Evolutionary conservation across 2,888 invertebrate genomes (phyloP), one percentile per base, ranked within the genome.

Genomic region (Ennomos quercinarius): DNA sequence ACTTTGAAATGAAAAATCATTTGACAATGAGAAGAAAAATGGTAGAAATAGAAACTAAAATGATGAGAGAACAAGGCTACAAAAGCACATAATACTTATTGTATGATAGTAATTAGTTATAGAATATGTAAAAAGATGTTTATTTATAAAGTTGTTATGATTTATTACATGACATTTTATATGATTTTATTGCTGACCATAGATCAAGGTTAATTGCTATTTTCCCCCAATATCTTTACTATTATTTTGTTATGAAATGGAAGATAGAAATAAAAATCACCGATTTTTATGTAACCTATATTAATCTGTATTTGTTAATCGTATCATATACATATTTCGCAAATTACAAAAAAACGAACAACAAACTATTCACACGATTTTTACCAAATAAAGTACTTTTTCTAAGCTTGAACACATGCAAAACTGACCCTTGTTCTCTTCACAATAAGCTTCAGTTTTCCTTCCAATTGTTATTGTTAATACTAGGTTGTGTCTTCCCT

Each of bases 1-100:
- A 95, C 67, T 93, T 89, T 61, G 94, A 96, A 86, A 89, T 93
- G 63, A 88, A 87, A 66, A 94, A 93, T 61, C 80, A 92, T 49
- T 70, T 85, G 10, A 78, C 74, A n/a, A 66, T 94, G 6, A 83
- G 84, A 67, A 64, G 52, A 13, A 89, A 92, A 76, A 70, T 94
- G 9, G 51, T 71, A 36, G 82, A 85, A 60, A 76, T 91, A 17
- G 93, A 93, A 77, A 64, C 76, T 8, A 81, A 76, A 60, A 2
- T 80, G 3, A 37, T 76, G 9, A 73, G 55, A 34, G 77, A 82
- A 42, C 62, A 69, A 13, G 59, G 60, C 13, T 44, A 44, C 38
- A 10, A 49, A 53, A 8, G 36, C 38, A 48, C 11, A 51, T 48
- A 57, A 43, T 40, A 45, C 5, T 27, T 27, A 27, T 27, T 54